Conservation (phyloP, 2,888 invertebrate species). For the Nowickia ferox region DNA sequence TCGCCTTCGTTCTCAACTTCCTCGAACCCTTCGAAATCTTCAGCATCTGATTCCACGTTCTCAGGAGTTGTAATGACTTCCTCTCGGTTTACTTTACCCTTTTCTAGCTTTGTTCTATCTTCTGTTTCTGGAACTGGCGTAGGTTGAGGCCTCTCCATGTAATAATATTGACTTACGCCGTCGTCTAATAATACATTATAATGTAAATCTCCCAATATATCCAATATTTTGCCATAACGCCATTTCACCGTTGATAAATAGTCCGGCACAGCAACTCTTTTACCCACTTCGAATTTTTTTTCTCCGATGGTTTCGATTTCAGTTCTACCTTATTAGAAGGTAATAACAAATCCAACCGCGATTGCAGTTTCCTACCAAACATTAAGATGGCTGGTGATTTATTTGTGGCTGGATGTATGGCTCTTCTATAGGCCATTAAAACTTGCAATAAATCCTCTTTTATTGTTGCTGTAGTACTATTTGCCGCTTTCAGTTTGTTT, state of each 20-base stretch:
- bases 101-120: no score
- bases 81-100: background rate
- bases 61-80: background rate
- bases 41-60: background rate
- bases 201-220: conserved; percentile 53
- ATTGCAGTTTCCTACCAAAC: conserved; percentile 5
- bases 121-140: no score
- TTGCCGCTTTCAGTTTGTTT: background rate
- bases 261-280: conserved; percentile 47
- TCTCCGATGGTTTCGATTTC: no score
- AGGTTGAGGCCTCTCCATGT: no score
- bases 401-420: conserved; percentile 18
- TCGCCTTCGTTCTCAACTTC: background rate
- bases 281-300: no score
- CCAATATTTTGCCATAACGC: conserved; percentile 53
- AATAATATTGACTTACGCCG: background rate
- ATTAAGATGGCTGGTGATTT: conserved; percentile 1
- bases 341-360: no score
- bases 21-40: background rate
- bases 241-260: conserved; percentile 67
- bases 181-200: conserved; percentile 62
- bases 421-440: conserved; percentile 2
- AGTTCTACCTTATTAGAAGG: no score
- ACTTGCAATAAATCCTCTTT: background rate
- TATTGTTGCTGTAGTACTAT: background rate